A percentile compares a stretch with the other conserved stretches of the same genome.
These are phyloP conservation scores for Perodicticus potto DNA, from an alignment of 2,797 vertebrate species.

Conservation along the genomic window DNA sequence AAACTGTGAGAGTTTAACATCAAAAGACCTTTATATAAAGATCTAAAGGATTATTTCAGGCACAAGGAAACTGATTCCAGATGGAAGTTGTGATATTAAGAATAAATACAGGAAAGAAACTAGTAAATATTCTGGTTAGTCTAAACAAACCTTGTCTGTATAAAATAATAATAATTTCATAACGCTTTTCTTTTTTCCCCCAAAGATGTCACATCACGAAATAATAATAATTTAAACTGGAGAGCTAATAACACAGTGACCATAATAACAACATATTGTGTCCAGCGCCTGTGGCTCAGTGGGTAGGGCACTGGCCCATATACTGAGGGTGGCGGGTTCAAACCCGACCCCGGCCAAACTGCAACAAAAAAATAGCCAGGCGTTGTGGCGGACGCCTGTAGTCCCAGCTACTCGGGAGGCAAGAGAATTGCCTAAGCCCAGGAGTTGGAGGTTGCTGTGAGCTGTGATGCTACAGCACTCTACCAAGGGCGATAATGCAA, in stretches of 20 bases:
- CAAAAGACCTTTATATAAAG: slow-evolving; percentile 25
- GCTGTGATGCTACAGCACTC: no score
- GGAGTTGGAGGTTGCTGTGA: no score
- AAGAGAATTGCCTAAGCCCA: no score
- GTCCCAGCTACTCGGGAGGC: no score
- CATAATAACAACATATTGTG: no score
- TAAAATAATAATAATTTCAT: not conserved
- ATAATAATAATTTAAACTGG: not conserved
- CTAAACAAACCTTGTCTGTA: not conserved
- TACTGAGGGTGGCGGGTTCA: no score
- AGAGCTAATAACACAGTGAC: not conserved
- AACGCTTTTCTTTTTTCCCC: not conserved
- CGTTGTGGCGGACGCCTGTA: no score
- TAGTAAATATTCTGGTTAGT: not conserved
- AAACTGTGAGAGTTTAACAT: not conserved
- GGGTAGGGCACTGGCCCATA: no score
- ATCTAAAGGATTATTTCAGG: slow-evolving; percentile 40
- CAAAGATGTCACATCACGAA: not conserved
- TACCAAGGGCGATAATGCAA: no score
- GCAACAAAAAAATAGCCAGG: no score
- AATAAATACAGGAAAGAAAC: slow-evolving; percentile 15
- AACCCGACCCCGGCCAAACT: no score
- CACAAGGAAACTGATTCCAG: slow-evolving; percentile 48
- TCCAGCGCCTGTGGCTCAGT: no score
- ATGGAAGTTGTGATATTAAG: not conserved